Evolutionary conservation across 2,888 invertebrate genomes (phyloP).

Genomic region (Aphidoletes aphidimyza): DNA sequence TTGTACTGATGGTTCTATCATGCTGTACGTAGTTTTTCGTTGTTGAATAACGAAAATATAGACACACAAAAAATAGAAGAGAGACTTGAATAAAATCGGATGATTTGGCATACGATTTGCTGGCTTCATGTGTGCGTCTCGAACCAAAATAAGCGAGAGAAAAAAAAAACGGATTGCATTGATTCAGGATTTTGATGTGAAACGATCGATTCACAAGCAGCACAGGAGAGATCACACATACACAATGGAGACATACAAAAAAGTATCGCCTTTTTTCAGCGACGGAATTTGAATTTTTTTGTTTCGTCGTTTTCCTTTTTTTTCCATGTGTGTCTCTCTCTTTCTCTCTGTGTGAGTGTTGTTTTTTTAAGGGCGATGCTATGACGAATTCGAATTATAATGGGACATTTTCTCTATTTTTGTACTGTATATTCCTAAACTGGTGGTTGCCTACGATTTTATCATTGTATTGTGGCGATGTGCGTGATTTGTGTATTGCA

Average conservation of each 20-base stretch:
- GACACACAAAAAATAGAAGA: too few relatives aligned
- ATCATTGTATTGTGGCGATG: neutral
- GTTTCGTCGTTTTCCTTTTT: too few relatives aligned
- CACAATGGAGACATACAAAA: neutral
- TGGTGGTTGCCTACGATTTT: neutral
- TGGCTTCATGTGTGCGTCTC: neutral
- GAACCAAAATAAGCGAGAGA: neutral
- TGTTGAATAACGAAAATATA: too few relatives aligned
- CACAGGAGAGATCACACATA: neutral
- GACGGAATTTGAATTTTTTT: neutral
- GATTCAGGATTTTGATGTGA: neutral
- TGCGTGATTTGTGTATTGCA: neutral
- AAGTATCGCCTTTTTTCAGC: neutral
- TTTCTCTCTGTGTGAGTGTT: neutral
- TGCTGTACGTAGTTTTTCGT: slow-evolving; percentile 45
- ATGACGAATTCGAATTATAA: neutral
- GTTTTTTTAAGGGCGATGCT: neutral
- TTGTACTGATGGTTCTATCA: neutral
- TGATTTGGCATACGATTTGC: neutral
- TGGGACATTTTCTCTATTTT: neutral
- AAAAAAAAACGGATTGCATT: neutral
- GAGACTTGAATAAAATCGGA: neutral
- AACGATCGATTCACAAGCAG: neutral
- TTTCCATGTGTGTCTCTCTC: too few relatives aligned
- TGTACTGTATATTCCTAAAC: neutral